Conservation (phyloP, 2,797 vertebrate species). For the Aeoliscus strigatus region DNA sequence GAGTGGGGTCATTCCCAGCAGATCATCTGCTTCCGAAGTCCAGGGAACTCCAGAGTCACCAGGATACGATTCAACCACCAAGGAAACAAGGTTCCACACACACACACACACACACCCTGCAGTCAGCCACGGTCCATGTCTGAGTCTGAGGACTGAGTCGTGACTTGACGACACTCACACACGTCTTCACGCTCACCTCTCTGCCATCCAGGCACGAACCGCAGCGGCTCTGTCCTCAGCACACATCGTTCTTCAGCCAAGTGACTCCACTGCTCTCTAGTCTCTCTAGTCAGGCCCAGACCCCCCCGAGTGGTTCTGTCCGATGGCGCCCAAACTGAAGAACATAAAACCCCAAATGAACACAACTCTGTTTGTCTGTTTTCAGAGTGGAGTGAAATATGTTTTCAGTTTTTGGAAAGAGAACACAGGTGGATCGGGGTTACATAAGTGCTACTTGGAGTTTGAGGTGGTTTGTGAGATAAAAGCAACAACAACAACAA, state of each 20-base stretch:
- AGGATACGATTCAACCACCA: slow-evolving; percentile 96
- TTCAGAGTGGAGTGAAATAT: slow-evolving; percentile 32
- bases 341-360: too few relatives aligned
- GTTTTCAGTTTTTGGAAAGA: slow-evolving; percentile 16
- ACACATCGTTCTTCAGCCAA: slow-evolving; percentile 41
- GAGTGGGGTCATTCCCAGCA: slow-evolving; percentile 99
- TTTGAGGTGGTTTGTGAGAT: too few relatives aligned
- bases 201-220: slow-evolving; percentile 24
- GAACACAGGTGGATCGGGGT: slow-evolving; percentile 20
- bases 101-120: background rate
- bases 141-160: slow-evolving; percentile 1
- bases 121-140: slow-evolving; percentile 10
- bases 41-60: slow-evolving; percentile 92
- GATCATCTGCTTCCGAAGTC: slow-evolving; percentile 92
- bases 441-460: slow-evolving; percentile 24
- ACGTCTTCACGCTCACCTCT: slow-evolving; percentile 34
- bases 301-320: slow-evolving; percentile 56
- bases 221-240: slow-evolving; percentile 39
- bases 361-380: too few relatives aligned
- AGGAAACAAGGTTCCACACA: slow-evolving; percentile 89
- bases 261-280: slow-evolving; percentile 44
- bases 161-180: slow-evolving; percentile 21
- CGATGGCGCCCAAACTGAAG: slow-evolving; percentile 37
- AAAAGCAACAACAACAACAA: too few relatives aligned
- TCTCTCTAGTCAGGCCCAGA: slow-evolving; percentile 43